phyloP scores from a whole-genome alignment of 2,113 vertebrate species.

The Rattus norvegicus region GRCr8 NC_086021.1:176874001-176874500 shows the following conservation, averaged over 20 bases:
- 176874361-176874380: not conserved
- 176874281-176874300: not conserved
- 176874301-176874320: not conserved
- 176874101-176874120: not conserved
- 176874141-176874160: not conserved
- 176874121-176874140: accelerated
- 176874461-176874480: not conserved
- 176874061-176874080: not conserved
- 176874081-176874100: not conserved
- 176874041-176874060: not conserved
- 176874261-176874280: not conserved
- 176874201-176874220: not conserved
- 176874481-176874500: not conserved
- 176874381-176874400: not conserved
- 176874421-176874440: not conserved
- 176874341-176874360: too few relatives aligned
- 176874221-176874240: accelerated
- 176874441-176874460: not conserved
- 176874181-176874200: not conserved
- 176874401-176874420: not conserved
- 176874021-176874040: not conserved
- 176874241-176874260: not conserved
- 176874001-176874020: not conserved
- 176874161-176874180: not conserved
- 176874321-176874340: not conserved